phyloP scores from a whole-genome alignment of 2,888 invertebrate species.

The Thereva unica region DNA sequence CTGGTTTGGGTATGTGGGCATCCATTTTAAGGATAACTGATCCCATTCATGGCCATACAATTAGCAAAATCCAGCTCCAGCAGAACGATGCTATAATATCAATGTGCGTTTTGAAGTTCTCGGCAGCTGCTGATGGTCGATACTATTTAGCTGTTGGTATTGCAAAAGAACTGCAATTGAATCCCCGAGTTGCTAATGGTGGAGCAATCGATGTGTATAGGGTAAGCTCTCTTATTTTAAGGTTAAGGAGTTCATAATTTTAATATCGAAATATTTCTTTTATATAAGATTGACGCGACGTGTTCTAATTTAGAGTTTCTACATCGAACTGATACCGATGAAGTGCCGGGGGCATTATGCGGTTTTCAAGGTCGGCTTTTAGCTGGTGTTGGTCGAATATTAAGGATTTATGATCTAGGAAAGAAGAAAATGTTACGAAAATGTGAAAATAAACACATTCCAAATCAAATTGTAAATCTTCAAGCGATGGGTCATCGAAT shows the following conservation, averaged over 20 bases:
- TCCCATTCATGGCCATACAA: conserved; percentile 79
- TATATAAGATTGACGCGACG: conserved; percentile 64
- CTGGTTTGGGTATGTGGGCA: conserved; percentile 95
- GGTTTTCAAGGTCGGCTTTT: conserved; percentile 89
- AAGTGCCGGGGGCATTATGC: conserved; percentile 86
- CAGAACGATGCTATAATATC: conserved; percentile 97
- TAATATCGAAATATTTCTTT: conserved; percentile 45
- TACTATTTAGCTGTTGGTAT: conserved; percentile 83
- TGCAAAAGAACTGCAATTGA: conserved; percentile 85
- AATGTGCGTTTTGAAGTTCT: conserved; percentile 81
- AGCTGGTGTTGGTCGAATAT: conserved; percentile 88
- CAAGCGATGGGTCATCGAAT: conserved; percentile 93
- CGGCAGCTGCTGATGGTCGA: conserved; percentile 60
- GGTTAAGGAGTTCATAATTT: conserved; percentile 25
- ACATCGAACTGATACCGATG: conserved; percentile 92
- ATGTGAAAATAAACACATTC: conserved; percentile 97
- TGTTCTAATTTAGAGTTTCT: conserved; percentile 87
- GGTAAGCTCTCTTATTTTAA: conserved; percentile 41
- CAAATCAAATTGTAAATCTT: conserved; percentile 91
- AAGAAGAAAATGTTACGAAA: conserved; percentile 94
- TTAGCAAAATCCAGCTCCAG: conserved; percentile 78
- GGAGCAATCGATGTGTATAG: conserved; percentile 86
- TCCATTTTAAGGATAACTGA: conserved; percentile 86
- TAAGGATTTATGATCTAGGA: conserved; percentile 94
- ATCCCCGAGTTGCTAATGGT: conserved; percentile 79